Base-by-base conservation (phyloP, 2,888 invertebrate species). In the Anorthoa munda region DNA sequence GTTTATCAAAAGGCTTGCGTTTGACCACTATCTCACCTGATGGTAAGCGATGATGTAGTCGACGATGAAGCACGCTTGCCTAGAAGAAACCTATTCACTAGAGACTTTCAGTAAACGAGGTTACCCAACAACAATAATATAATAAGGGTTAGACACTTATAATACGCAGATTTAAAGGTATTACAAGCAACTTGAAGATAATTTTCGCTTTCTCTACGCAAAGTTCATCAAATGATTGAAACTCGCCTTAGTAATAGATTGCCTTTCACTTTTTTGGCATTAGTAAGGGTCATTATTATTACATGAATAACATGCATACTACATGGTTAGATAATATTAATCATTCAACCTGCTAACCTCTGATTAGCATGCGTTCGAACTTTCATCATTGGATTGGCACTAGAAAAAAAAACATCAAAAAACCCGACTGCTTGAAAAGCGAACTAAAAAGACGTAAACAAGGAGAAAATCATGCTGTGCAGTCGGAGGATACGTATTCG, bases 191-290 rank as follows among this genome's bases (percentile, higher is more conserved):
- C 64, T 60, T 72, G 56, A 26, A 56, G 13, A 70, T 53, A 72
- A 67, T 56, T 61, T 31, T 1, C 48, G 39, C 84, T 84, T 84
- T 84, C 81, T 71, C 84, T 70, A 67, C 53, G 46, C 69, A 70
- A 74, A 77, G 74, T 72, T 71, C 77, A 56, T n/a, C 65, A 74
- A 67, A 72, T 75, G 58, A 81, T 81, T 68, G 65, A 63, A 67
- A 70, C 65, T 39, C 56, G 63, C 23, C 50, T 68, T 56, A 53
- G 59, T 46, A 59, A 69, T 61, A 50, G 39, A 58, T 48, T 53
- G 55, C 46, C 81, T 84, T 81, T 81, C 84, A 75, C 84, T 84
- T 75, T 63, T 55, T 46, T 59, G 2, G n/a, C 26, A 55, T 81
- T 84, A 61, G 68, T 63, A 48, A 70, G 31, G 69, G 75, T 65